These are phyloP conservation scores for Cordilura impudica DNA, from an alignment of 2,888 invertebrate species.

Conservation along the genomic window DNA sequence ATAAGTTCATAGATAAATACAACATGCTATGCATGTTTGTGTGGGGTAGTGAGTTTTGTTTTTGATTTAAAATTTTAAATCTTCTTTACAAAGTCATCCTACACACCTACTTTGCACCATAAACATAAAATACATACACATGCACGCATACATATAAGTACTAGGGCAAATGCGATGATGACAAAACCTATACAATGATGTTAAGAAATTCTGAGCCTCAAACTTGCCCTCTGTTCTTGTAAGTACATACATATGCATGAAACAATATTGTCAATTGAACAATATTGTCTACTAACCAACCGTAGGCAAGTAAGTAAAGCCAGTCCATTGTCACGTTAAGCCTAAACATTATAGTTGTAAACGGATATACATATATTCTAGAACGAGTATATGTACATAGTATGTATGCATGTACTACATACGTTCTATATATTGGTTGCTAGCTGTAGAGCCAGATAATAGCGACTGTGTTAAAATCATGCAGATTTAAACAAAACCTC, in stretches of 20 bases:
- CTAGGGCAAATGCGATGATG: constrained; percentile 21
- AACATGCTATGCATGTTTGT: not conserved
- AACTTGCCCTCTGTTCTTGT: not conserved
- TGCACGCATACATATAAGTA: not conserved
- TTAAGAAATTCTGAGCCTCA: constrained; percentile 17
- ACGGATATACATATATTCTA: not conserved
- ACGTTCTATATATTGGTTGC: not conserved
- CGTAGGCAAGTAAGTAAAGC: constrained; percentile 8
- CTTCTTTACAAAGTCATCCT: constrained; percentile 45
- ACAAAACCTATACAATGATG: constrained; percentile 28
- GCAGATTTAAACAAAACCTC: constrained; percentile 51
- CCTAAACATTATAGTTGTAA: constrained; percentile 49
- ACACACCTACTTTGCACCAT: constrained; percentile 33
- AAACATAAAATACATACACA: not conserved
- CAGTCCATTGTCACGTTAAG: constrained; percentile 55
- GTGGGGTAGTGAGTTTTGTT: constrained; percentile 24
- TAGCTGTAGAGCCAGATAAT: not conserved
- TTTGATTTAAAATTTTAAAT: constrained; percentile 54
- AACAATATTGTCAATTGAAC: constrained; percentile 30
- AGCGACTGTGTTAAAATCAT: constrained; percentile 40
- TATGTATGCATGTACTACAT: not conserved
- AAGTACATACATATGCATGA: not conserved
- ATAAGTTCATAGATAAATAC: constrained; percentile 35
- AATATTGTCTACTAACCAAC: constrained; percentile 32
- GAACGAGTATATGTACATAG: not conserved